phyloP scores from a whole-genome alignment of 2,888 invertebrate species.

The Stratiomys singularior region DNA sequence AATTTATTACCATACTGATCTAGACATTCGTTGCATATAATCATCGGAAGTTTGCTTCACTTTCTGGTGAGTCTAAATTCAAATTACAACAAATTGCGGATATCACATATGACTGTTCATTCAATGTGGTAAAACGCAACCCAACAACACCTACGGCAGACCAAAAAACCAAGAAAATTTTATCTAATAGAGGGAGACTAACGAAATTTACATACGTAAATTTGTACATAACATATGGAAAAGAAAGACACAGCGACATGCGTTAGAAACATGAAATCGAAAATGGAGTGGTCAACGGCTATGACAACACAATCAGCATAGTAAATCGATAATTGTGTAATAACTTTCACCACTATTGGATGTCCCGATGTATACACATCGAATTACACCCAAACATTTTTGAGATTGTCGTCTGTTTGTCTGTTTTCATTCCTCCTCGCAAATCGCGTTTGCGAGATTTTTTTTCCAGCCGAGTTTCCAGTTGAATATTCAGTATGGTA shows the following conservation, averaged over 20 bases:
- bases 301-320: conserved; percentile 42
- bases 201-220: no score
- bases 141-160: background rate
- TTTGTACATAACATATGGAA: background rate
- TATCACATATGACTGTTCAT: background rate
- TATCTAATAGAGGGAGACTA: no score
- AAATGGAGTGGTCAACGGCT: conserved; percentile 34
- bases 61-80: no score
- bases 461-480: background rate
- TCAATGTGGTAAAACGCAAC: background rate
- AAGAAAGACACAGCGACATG: background rate
- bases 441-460: conserved; percentile 6
- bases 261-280: conserved; percentile 27
- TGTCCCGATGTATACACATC: conserved; percentile 20
- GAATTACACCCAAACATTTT: conserved; percentile 9
- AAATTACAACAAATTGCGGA: background rate
- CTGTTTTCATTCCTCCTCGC: conserved; percentile 20
- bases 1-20: background rate
- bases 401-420: background rate
- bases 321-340: conserved; percentile 49
- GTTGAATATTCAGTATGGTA: background rate
- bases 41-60: no score
- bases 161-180: no score
- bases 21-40: background rate
- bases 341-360: conserved; percentile 50